Conservation (phyloP, 1,140 invertebrate genomes). For the Pygmarrhopalites habei region DNA sequence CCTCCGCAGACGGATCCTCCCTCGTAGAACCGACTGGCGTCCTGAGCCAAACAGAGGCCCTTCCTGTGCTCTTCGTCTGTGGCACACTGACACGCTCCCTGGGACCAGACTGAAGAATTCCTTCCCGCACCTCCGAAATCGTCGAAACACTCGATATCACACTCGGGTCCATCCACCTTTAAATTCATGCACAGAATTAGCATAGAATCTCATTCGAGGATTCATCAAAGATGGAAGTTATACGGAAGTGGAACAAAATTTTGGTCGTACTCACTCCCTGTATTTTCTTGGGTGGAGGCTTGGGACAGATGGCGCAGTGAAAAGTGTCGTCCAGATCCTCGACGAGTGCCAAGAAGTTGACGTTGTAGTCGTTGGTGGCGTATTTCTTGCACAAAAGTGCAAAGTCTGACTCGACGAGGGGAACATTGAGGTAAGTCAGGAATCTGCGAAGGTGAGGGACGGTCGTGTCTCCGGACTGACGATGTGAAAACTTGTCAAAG, state of each 20-base stretch:
- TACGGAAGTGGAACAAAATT: too few relatives aligned
- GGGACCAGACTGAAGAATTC: not conserved
- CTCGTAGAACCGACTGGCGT: constrained; percentile 34
- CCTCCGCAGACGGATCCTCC: constrained; percentile 32
- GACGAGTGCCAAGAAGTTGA: constrained; percentile 34
- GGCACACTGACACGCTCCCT: constrained; percentile 28
- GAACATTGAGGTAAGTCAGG: constrained; percentile 21
- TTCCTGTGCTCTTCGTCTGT: constrained; percentile 31
- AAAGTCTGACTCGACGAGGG: constrained; percentile 35
- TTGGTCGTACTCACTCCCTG: constrained; percentile 30
- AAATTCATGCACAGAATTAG: too few relatives aligned
- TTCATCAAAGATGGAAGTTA: too few relatives aligned
- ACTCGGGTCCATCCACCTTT: constrained; percentile 35
- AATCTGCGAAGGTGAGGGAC: constrained; percentile 32
- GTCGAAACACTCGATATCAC: not conserved
- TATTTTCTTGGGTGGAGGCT: constrained; percentile 23
- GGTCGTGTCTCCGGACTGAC: constrained; percentile 35
- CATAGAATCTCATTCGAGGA: too few relatives aligned
- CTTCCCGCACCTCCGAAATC: too few relatives aligned
- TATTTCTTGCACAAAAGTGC: constrained; percentile 36
- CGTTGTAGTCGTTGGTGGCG: constrained; percentile 35
- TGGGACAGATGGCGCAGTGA: constrained; percentile 23
- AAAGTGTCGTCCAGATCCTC: constrained; percentile 33
- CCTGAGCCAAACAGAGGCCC: constrained; percentile 21
- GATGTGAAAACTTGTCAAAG: constrained; percentile 37